Base-by-base conservation (phyloP, 2,113 vertebrate species). In the Cryptomyrus ogoouensis region DNA sequence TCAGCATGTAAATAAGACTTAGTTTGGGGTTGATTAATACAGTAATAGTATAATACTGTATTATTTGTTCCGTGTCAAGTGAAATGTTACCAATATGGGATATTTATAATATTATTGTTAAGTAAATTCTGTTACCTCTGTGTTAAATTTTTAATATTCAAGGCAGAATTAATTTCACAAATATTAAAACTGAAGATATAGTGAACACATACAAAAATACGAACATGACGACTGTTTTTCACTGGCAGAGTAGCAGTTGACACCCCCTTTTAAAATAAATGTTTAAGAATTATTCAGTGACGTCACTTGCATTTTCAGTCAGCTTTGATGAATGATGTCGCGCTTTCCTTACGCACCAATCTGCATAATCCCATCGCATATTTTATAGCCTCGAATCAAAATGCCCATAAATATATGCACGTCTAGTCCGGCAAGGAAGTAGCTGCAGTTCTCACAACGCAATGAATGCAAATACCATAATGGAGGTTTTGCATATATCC, bases 391-490 rank as follows among this genome's bases (percentile, higher is more conserved):
- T 52, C 3, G 10, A 53, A 31, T 87, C 31, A 50, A 53, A 87
- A 87, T 31, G n/a, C 24, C 49, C 47, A 53, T 52, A 52, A 87
- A 87, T 87, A 85, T 15, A 87, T n/a, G 13, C 35, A 53, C 49
- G 50, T 87, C 50, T 49, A 5, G 50, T 85, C 46, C 12, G 21
- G 24, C 85, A 2, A 27, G 49, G 47, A 87, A 52, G 47, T 19
- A 19, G 85, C 49, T 49, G 31, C 53, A 39, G n/a, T 52, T 87
- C 47, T 19, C 13, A 15, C n/a, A 53, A 39, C 85, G 47, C 44
- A 87, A 87, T 87, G 84, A 87, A 49, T 87, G 84, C 84, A 52
- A 87, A 87, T 47, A 87, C 85, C 85, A 39, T 53, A 39, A 39
- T 21, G n/a, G 8, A 52, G 46, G 84, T 50, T 50, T 50, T 52